These are phyloP conservation scores for Cheilosia urbana DNA, from an alignment of 2,888 invertebrate species.

Conservation along the genomic window DNA sequence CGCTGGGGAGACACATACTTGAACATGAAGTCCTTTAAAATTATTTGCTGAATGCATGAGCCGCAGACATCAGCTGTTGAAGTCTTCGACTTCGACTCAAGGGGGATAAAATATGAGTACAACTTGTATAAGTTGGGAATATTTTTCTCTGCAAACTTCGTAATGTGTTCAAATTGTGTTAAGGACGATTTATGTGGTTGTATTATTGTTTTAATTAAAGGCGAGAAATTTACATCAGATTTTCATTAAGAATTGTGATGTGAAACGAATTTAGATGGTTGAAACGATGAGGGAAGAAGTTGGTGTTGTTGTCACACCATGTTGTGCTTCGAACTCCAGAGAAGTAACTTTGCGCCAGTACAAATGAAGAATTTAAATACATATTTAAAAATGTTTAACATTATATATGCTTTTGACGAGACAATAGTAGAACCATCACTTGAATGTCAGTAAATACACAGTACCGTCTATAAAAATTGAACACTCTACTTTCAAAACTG, in stretches of 20 bases:
- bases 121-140: neutral
- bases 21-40: neutral
- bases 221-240: neutral
- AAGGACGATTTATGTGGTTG: neutral
- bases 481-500: too few relatives aligned
- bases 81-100: neutral
- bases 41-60: neutral
- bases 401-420: too few relatives aligned
- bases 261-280: neutral
- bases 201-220: neutral
- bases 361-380: too few relatives aligned
- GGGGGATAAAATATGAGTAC: neutral
- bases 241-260: neutral
- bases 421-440: too few relatives aligned
- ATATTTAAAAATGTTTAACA: too few relatives aligned
- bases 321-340: too few relatives aligned
- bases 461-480: too few relatives aligned
- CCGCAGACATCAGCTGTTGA: slow-evolving; percentile 2
- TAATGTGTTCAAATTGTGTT: neutral
- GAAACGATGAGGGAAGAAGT: too few relatives aligned
- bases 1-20: neutral
- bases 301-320: too few relatives aligned
- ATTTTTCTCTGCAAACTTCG: neutral
- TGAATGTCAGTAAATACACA: too few relatives aligned
- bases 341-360: too few relatives aligned